These are phyloP conservation scores for Poeciliopsis paucimaculata DNA, from an alignment of 2,797 vertebrate species.

Conservation along the genomic window DNA sequence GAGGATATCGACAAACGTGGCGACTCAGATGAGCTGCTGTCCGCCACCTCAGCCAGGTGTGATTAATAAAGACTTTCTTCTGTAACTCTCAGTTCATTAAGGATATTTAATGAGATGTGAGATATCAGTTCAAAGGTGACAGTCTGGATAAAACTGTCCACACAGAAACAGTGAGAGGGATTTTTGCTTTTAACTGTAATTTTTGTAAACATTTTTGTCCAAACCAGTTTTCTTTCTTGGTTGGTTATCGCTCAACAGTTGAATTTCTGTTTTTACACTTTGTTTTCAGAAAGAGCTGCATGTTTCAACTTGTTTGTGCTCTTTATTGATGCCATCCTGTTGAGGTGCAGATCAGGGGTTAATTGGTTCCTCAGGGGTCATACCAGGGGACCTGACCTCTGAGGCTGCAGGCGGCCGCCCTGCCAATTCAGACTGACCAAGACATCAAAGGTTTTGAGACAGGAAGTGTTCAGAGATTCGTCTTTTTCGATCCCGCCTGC, in stretches of 20 bases:
- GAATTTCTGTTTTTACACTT: slow-evolving; percentile 26
- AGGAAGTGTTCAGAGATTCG: slow-evolving; percentile 12
- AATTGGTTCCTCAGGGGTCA: slow-evolving; percentile 42
- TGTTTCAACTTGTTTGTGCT: slow-evolving; percentile 17
- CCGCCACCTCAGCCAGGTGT: slow-evolving; percentile 46
- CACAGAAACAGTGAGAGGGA: no score
- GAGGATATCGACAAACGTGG: slow-evolving; percentile 31
- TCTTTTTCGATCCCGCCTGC: slow-evolving; percentile 12
- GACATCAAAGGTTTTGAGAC: slow-evolving; percentile 40
- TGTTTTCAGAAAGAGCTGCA: neutral
- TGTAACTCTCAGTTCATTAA: slow-evolving; percentile 66
- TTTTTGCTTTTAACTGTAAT: no score
- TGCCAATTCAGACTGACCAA: slow-evolving; percentile 33
- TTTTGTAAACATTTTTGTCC: no score
- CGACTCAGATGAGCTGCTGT: slow-evolving; percentile 35
- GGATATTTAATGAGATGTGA: slow-evolving; percentile 63
- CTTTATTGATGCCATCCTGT: slow-evolving; percentile 35
- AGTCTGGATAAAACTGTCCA: no score
- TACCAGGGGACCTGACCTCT: slow-evolving; percentile 24
- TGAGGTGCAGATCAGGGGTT: slow-evolving; percentile 18
- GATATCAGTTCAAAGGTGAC: slow-evolving; percentile 18
- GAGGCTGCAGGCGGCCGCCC: slow-evolving; percentile 2
- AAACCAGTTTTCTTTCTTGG: neutral
- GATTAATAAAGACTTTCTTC: slow-evolving; percentile 63
- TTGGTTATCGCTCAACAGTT: slow-evolving; percentile 45